Base-by-base conservation (phyloP, 2,797 vertebrate genomes). In the Clarias pachynema region DNA sequence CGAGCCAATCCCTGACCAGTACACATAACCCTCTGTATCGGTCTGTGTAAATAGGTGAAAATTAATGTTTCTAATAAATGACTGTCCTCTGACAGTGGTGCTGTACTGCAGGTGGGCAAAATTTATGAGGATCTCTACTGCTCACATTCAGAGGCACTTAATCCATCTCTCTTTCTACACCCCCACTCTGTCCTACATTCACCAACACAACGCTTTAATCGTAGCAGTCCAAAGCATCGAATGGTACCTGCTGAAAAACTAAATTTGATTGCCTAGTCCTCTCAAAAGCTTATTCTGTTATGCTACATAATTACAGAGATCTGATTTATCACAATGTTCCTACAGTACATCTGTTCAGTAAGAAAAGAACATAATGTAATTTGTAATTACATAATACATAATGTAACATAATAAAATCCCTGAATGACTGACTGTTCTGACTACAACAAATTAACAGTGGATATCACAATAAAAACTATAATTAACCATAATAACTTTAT, bases 121-220 rank as follows among this genome's bases (percentile, higher is more conserved):
- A 37, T 60, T 82, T 77, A 69, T 31, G 31, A 62, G 62, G 34
- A 56, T 68, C 4, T 18, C n/a, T 70, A 20, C 74, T 79, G 24
- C 57, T 68, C 34, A 59, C 16, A 79, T 73, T 73, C 59, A 72
- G 56, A 66, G 77, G n/a, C 66, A 73, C 68, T 56, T 62, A 65
- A 63, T 79, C 85, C 40, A 78, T 78, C 80, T 69, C 73, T 82
- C 57, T 59, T 7, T 26, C 37, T 72, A 44, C 60, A 60, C 68
- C 84, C 86, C 75, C 66, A 53, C 82, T 74, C 74, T 74, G 79
- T 66, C 84, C 86, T 85, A 85, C 84, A 87, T 79, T 44, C 31
- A 79, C 12, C 20, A n/a, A 68, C 44, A 68, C 60, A 59, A 44
- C 44, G 56, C 34, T 26, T 77, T 60, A 62, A 86, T 63, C 40